These are phyloP conservation scores for Stenodema calcarata DNA, from an alignment of 2,888 invertebrate species.

Conservation along the genomic window DNA sequence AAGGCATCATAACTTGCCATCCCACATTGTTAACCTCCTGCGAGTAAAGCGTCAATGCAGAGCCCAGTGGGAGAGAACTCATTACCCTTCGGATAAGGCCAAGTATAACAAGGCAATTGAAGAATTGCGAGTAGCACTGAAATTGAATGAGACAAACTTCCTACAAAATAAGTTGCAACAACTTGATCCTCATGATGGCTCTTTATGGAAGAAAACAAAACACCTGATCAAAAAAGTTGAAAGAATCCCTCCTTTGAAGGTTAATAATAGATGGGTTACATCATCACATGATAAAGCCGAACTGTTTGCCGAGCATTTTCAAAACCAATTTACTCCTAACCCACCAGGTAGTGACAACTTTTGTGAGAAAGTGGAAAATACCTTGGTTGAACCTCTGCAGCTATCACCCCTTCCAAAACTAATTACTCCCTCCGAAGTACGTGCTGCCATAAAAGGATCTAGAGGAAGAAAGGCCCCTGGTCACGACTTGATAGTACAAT, in stretches of 20 bases:
- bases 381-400: not conserved
- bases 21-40: not conserved
- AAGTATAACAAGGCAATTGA: not conserved
- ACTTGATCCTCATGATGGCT: not conserved
- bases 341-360: not conserved
- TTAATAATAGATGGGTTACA: not conserved
- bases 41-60: not conserved
- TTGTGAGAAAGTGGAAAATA: not conserved
- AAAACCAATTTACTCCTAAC: not conserved
- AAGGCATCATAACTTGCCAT: not conserved
- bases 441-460: not conserved
- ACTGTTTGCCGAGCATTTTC: not conserved
- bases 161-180: not conserved
- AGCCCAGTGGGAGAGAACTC: no score
- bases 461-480: not conserved
- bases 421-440: no score
- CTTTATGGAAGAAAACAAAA: no score
- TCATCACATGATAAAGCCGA: not conserved
- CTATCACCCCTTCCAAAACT: not conserved
- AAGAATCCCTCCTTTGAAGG: not conserved
- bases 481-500: not conserved
- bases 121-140: no score
- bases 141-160: no score
- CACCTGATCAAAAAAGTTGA: not conserved
- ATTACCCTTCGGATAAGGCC: not conserved